Evolutionary conservation across 64 coral and sea anemone species (phyloP).

Genomic region (Stichodactyla helianthus): DNA sequence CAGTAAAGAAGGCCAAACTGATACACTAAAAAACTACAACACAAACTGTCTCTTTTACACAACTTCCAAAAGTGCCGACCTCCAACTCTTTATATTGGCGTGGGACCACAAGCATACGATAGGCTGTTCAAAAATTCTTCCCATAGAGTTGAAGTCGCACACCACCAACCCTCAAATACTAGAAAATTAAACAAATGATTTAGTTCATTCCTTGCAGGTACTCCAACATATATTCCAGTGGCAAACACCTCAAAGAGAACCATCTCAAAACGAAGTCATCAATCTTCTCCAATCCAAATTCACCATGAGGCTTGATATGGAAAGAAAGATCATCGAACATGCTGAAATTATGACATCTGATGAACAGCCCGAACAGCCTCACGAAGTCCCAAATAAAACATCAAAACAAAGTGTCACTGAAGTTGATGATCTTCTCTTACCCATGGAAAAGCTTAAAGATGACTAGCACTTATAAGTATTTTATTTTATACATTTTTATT

Average conservation of each 20-base stretch:
- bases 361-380: not conserved
- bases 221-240: not conserved
- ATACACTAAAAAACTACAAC: too few species aligned
- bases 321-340: not conserved
- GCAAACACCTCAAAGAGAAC: not conserved
- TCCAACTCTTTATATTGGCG: too few species aligned
- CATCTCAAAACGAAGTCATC: not conserved
- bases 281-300: not conserved
- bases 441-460: not conserved
- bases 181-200: not conserved
- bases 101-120: too few species aligned
- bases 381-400: not conserved
- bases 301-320: constrained; percentile 4
- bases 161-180: not conserved
- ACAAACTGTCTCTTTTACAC: too few species aligned
- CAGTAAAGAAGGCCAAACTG: too few species aligned
- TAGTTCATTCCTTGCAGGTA: not conserved
- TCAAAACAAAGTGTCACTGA: not conserved
- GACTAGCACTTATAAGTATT: not conserved
- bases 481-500: too few species aligned
- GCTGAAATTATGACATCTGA: not conserved
- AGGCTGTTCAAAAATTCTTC: not conserved
- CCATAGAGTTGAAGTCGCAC: not conserved
- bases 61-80: too few species aligned
- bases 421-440: not conserved